Percentiles rank a stretch among this genome's conserved stretches.
Evolutionary conservation across 1,140 invertebrate species (phyloP).

Genomic region (Drosophila varians): DNA sequence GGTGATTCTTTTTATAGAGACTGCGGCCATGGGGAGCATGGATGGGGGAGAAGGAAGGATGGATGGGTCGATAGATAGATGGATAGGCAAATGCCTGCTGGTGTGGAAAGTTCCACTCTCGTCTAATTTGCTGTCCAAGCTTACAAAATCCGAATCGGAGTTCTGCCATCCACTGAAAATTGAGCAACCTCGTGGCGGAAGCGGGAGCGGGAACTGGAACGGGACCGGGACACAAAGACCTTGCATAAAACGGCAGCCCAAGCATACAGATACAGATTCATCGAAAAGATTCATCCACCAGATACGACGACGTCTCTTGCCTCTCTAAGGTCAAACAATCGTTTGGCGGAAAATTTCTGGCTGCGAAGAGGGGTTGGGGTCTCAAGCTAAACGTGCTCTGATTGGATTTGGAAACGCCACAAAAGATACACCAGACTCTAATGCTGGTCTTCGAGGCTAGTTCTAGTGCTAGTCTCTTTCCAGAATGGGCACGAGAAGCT

Average conservation of each 20-base stretch:
- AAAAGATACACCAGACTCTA: neutral
- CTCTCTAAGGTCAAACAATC: slow-evolving; percentile 44
- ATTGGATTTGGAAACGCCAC: slow-evolving; percentile 29
- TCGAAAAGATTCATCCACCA: too few relatives aligned
- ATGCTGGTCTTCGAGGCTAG: neutral
- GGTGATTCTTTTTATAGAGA: slow-evolving; percentile 49
- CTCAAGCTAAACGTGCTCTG: slow-evolving; percentile 35
- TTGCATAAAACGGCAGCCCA: neutral
- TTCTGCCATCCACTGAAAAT: neutral
- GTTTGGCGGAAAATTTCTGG: slow-evolving; percentile 45
- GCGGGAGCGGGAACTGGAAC: too few relatives aligned
- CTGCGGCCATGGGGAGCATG: neutral
- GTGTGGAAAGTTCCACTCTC: slow-evolving; percentile 35
- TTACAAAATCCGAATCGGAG: slow-evolving; percentile 3
- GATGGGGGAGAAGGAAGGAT: neutral
- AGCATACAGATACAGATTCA: neutral
- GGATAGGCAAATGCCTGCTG: neutral
- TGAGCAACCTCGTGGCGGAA: neutral
- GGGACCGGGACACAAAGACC: neutral
- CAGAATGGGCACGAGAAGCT: slow-evolving; percentile 10
- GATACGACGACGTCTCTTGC: slow-evolving; percentile 1
- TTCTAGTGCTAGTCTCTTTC: slow-evolving; percentile 2
- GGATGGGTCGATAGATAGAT: slow-evolving; percentile 1
- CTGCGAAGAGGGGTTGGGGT: slow-evolving; percentile 1
- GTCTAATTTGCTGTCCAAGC: slow-evolving; percentile 3